These are phyloP conservation scores for Mayetiola destructor DNA, from an alignment of 2,888 invertebrate species.

Conservation along the genomic window DNA sequence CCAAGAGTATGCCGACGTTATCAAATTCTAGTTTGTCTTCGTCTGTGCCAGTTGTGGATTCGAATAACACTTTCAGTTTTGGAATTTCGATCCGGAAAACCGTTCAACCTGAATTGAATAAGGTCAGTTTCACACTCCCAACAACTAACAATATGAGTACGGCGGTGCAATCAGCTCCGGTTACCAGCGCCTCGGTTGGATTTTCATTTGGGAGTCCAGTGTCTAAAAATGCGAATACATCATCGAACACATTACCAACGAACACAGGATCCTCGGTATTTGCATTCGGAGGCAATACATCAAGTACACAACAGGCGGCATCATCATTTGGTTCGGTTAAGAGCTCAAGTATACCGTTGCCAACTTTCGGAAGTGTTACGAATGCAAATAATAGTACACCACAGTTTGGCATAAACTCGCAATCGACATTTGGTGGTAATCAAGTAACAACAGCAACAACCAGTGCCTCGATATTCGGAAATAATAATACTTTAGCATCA, in stretches of 20 bases:
- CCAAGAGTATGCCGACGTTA: no score
- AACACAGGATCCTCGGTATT: neutral
- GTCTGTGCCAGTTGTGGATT: no score
- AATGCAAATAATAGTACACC: neutral
- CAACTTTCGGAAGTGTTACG: neutral
- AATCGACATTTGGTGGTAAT: neutral
- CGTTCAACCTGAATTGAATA: no score
- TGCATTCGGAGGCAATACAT: constrained; percentile 9
- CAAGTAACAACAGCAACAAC: no score
- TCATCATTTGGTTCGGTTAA: neutral
- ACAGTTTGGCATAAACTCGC: neutral
- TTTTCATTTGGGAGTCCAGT: neutral
- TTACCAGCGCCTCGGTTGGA: neutral
- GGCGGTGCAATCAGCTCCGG: neutral
- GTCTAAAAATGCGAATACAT: neutral
- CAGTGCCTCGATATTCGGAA: neutral
- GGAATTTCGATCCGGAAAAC: no score
- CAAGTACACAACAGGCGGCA: neutral
- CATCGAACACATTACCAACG: neutral
- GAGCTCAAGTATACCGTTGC: no score
- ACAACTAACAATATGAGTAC: neutral
- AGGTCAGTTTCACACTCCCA: no score
- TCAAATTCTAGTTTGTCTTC: no score
- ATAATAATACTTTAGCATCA: neutral
- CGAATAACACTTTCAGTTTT: no score